phyloP scores from a whole-genome alignment of 2,797 vertebrate genomes.

The Phataginus tricuspis region DNA sequence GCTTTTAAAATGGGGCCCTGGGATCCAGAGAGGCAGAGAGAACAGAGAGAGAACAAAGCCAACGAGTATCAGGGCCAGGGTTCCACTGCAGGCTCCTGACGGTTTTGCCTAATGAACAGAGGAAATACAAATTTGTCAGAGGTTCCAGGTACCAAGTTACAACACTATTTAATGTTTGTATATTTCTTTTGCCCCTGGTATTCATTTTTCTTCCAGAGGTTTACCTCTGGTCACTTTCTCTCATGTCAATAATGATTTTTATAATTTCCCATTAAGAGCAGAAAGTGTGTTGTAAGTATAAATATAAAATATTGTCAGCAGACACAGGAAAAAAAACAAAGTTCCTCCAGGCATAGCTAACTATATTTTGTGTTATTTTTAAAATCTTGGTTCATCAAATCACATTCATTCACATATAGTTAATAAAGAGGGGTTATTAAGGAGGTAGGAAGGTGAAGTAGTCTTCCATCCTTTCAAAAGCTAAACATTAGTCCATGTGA shows the following conservation, averaged over 20 bases:
- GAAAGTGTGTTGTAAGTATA: conserved; percentile 35
- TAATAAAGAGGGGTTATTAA: neutral
- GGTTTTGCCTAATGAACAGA: neutral
- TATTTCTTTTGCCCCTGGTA: neutral
- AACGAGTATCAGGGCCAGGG: neutral
- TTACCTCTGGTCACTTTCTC: neutral
- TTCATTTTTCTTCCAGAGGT: neutral
- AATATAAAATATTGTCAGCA: conserved; percentile 33
- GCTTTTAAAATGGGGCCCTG: neutral
- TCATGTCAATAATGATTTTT: conserved; percentile 23
- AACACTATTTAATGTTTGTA: neutral
- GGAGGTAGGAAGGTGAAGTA: neutral
- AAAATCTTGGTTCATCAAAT: conserved; percentile 6
- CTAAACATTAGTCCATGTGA: neutral
- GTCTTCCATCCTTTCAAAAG: neutral
- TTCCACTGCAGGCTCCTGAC: rapidly evolving
- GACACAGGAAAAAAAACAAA: neutral
- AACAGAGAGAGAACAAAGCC: neutral
- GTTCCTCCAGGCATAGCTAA: conserved; percentile 16
- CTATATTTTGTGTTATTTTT: conserved; percentile 5
- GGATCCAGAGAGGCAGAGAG: neutral
- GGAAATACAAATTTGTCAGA: neutral
- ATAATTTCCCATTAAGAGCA: conserved; percentile 6
- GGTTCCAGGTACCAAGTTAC: neutral
- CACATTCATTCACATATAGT: neutral